Evolutionary conservation across 2,888 invertebrate species (phyloP).

Genomic region (Heteropelma amictum): DNA sequence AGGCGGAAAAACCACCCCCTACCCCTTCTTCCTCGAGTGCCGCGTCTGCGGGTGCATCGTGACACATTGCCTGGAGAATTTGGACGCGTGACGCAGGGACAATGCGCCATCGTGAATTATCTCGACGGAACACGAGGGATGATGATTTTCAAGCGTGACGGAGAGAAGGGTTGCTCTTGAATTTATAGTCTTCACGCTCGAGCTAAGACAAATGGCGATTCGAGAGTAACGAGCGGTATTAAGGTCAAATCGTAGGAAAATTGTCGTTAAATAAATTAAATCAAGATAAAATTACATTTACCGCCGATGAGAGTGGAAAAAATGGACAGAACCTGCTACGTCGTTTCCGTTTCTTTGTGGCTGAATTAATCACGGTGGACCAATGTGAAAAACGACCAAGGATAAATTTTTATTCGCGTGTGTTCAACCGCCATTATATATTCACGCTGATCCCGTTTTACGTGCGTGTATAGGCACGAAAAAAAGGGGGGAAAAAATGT

Average conservation of each 20-base stretch:
- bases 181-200: constrained; percentile 65
- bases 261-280: no score
- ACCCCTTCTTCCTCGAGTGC: background rate
- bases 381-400: background rate
- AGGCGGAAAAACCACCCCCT: no score
- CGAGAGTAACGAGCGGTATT: no score
- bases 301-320: background rate
- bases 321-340: no score
- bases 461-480: constrained; percentile 2
- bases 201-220: constrained; percentile 58
- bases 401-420: constrained; percentile 20
- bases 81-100: constrained; percentile 38
- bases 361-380: background rate
- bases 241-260: no score
- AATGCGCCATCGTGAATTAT: constrained; percentile 49
- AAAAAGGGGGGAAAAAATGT: constrained; percentile 11
- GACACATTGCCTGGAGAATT: constrained; percentile 43
- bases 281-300: no score
- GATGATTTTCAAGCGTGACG: constrained; percentile 19
- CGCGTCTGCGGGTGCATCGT: background rate
- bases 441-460: constrained; percentile 24
- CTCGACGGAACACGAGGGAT: constrained; percentile 7
- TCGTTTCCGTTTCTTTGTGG: no score
- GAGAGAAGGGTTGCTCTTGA: constrained; percentile 48
- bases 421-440: constrained; percentile 18